Percentiles rank a stretch among this genome's conserved stretches.
These are phyloP conservation scores for Epicampocera succincta DNA, from an alignment of 2,888 invertebrate genomes.

Conservation along the genomic window DNA sequence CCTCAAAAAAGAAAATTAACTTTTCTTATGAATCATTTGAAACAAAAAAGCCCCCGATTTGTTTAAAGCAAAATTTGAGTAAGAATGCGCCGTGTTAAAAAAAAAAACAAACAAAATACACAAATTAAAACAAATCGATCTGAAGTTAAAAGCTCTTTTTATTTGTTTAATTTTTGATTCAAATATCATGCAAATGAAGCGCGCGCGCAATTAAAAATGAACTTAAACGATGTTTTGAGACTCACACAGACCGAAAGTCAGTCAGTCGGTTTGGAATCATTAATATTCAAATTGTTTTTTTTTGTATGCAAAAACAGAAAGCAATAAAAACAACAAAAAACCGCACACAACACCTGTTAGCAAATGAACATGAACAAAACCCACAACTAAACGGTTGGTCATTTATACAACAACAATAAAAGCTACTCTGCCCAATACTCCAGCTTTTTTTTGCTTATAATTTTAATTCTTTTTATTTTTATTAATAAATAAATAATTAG, in stretches of 20 bases:
- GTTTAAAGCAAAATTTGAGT: neutral
- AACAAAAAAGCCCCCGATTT: constrained; percentile 25
- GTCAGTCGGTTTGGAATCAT: neutral
- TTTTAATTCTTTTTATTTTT: constrained; percentile 14
- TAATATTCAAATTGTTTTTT: constrained; percentile 9
- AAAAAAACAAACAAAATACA: constrained; percentile 13
- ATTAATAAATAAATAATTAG: constrained; percentile 29
- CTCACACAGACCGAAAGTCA: neutral
- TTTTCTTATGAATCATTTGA: constrained; percentile 10
- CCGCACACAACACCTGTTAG: constrained; percentile 66
- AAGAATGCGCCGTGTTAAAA: constrained; percentile 20
- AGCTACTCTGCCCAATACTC: neutral
- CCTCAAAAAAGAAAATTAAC: constrained; percentile 12
- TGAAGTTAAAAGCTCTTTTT: constrained; percentile 16
- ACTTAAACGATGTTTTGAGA: constrained; percentile 32
- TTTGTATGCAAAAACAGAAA: neutral
- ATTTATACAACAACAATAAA: neutral
- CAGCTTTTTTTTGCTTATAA: constrained; percentile 38
- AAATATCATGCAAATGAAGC: constrained; percentile 60
- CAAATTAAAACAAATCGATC: constrained; percentile 21
- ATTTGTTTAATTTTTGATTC: constrained; percentile 26
- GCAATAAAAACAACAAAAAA: constrained; percentile 8
- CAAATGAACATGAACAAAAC: constrained; percentile 25
- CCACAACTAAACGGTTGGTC: constrained; percentile 22
- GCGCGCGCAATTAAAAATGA: constrained; percentile 51